Evolutionary conservation across 2,113 vertebrate species (phyloP), one percentile per base, ranked within the genome.

Genomic region (Acanthochromis polyacanthus): DNA sequence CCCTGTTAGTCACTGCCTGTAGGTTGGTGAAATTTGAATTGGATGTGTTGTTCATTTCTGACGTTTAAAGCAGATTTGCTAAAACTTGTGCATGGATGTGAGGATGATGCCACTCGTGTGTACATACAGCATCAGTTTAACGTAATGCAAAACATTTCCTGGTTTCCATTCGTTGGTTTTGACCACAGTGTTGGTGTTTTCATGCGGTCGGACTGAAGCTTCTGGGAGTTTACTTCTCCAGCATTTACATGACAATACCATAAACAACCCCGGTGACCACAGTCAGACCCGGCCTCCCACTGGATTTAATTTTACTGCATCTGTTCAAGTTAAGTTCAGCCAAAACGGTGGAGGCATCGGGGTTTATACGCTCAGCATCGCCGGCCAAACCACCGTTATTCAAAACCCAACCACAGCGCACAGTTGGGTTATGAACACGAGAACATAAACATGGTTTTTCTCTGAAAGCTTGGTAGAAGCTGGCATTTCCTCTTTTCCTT

Each of bases 361-460:
- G 62, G 75, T 87, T 81, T 84, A 69, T 76, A 58, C 77, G 58
- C 82, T 75, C 59, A 58, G 36, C n/a, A 65, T 20, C 61, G 66
- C 55, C 48, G 78, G 90, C 89, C 88, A 93, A 87, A 82, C 92
- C 90, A 36, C 86, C 73, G 83, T 85, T 83, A 88, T 91, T 82
- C 83, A 78, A 88, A 90, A 80, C 80, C 80, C 12, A 50, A 86
- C 92, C 86, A 89, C 89, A 91, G 85, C 60, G 88, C 88, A 82
- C 82, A 75, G 71, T 80, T 72, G 75, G 66, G 71, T 75, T 71
- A 64, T 71, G 72, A 84, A 86, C 84, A 61, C 83, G 88, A 83
- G 69, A 89, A 86, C 82, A 84, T 82, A 84, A 87, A 90, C 85
- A 84, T 66, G 53, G 25, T 68, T 88, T 87, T 88, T 82, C 70